These are phyloP conservation scores for Ecdyonurus torrentis DNA, from an alignment of 2,888 invertebrate genomes.

Conservation along the genomic window DNA sequence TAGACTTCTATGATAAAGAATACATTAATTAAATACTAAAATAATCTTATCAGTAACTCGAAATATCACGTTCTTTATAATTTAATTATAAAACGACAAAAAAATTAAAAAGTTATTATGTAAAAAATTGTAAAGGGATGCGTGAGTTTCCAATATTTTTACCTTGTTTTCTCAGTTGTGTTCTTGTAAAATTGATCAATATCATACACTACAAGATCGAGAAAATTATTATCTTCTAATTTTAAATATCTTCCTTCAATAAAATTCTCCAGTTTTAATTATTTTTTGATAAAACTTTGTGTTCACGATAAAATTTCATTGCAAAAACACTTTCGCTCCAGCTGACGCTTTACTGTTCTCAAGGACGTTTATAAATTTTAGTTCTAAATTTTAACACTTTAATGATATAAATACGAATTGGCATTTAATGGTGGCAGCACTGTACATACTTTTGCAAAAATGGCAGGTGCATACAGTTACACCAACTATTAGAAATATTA, in stretches of 20 bases:
- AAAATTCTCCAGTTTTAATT: neutral
- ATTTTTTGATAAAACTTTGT: neutral
- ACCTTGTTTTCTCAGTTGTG: constrained; percentile 2
- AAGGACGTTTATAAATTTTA: neutral
- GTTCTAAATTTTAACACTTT: neutral
- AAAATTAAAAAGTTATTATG: too few relatives aligned
- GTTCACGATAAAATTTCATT: neutral
- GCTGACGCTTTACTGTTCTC: neutral
- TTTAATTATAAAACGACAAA: too few relatives aligned
- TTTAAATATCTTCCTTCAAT: constrained; percentile 20
- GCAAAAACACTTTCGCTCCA: neutral
- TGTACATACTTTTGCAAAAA: neutral
- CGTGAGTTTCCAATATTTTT: too few relatives aligned
- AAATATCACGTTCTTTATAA: too few relatives aligned
- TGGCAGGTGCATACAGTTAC: neutral
- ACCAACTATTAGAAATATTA: neutral
- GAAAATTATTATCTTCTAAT: constrained; percentile 26
- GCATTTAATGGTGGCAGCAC: neutral
- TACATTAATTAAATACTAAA: too few relatives aligned
- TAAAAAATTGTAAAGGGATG: too few relatives aligned
- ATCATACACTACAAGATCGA: constrained; percentile 26
- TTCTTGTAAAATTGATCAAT: constrained; percentile 25
- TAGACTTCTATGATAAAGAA: too few relatives aligned
- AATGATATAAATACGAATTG: neutral
- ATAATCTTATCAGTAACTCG: too few relatives aligned